Conservation (phyloP, 2,888 invertebrate species). For the Noctuana brunneofusca region DNA sequence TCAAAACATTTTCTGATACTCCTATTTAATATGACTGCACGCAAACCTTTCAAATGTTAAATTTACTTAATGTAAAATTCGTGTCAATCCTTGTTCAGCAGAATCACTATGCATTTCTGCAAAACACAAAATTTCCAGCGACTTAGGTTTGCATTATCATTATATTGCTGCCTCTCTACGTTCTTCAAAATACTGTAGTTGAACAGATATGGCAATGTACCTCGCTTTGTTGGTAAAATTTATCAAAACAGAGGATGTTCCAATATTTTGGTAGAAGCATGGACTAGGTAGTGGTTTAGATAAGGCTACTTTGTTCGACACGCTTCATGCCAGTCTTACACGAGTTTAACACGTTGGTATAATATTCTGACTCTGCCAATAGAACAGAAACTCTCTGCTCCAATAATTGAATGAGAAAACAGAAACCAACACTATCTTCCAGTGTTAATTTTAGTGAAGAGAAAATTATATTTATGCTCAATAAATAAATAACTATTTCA, state of each 20-base stretch:
- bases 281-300: slow-evolving; percentile 25
- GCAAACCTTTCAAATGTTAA: background rate
- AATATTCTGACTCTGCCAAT: slow-evolving; percentile 23
- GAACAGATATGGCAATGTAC: slow-evolving; percentile 4
- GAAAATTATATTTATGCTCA: too few species aligned
- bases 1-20: background rate
- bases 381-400: slow-evolving; percentile 7
- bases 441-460: too few species aligned
- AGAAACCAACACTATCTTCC: too few species aligned
- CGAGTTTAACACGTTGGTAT: slow-evolving; percentile 30
- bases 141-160: background rate
- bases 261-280: slow-evolving; percentile 6
- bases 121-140: background rate
- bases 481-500: background rate
- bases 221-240: background rate
- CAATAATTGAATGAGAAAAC: slow-evolving; percentile 16
- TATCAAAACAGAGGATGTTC: background rate
- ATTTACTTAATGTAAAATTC: slow-evolving; percentile 26
- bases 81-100: slow-evolving; percentile 24
- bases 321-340: slow-evolving; percentile 25
- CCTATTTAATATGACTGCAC: background rate
- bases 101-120: slow-evolving; percentile 18
- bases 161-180: background rate
- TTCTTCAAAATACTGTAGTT: background rate
- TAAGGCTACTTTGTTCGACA: slow-evolving; percentile 34